Conservation (phyloP, 2,113 vertebrate species). For the Brachypodius melanocephalos region DNA sequence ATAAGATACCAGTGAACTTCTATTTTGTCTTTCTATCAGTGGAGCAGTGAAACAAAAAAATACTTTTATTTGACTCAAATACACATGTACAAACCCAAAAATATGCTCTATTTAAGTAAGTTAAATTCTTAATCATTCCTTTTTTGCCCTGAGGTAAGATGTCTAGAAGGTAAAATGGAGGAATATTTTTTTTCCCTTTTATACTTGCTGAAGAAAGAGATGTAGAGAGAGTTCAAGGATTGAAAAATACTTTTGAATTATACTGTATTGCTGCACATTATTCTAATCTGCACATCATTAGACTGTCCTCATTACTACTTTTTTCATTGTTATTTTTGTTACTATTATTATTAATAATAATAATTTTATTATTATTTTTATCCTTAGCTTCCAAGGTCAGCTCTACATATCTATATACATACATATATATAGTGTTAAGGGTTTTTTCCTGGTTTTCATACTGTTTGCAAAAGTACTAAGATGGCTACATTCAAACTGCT, state of each 20-base stretch:
- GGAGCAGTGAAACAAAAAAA: not conserved
- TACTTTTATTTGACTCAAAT: not conserved
- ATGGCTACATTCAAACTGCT: not conserved
- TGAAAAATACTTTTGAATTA: not conserved
- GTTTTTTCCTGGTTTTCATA: not conserved
- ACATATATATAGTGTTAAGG: accelerated
- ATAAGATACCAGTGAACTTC: not conserved
- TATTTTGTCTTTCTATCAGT: not conserved
- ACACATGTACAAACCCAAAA: not conserved
- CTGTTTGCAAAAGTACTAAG: not conserved
- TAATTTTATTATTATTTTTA: not conserved
- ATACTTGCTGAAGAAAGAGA: not conserved
- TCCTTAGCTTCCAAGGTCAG: not conserved
- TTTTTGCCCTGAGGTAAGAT: not conserved
- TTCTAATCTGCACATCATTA: not conserved
- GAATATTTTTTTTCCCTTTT: not conserved
- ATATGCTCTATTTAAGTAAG: not conserved
- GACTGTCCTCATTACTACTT: not conserved
- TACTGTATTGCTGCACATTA: not conserved
- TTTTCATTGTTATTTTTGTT: not conserved
- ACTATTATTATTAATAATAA: not conserved
- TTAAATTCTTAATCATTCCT: not conserved
- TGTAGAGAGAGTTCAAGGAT: not conserved
- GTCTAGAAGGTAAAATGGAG: not conserved
- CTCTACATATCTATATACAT: not conserved